Percentiles rank a stretch among this genome's conserved stretches.
phyloP scores from a whole-genome alignment of 2,113 vertebrate genomes.

The Hypomesus transpacificus region DNA sequence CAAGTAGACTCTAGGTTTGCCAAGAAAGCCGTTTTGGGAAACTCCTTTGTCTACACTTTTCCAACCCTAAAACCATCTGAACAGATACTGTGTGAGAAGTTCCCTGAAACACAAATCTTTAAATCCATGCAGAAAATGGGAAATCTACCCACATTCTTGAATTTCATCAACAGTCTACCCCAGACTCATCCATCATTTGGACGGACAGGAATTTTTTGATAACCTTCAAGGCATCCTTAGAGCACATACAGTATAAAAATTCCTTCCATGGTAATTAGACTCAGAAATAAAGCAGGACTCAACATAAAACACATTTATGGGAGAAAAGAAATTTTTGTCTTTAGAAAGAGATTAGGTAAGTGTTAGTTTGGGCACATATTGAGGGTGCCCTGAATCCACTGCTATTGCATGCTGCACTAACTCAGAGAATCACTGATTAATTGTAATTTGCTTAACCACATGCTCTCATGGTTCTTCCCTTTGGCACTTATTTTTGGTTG shows the following conservation, averaged over 20 bases:
- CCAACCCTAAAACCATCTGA: not conserved
- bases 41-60: not conserved
- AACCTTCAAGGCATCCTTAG: no score
- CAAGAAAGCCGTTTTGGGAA: not conserved
- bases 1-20: not conserved
- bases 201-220: no score
- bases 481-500: no score
- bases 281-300: not conserved
- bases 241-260: no score
- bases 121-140: conserved; percentile 10
- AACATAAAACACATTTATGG: conserved; percentile 20
- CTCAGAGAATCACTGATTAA: not conserved
- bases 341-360: conserved; percentile 19
- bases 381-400: not conserved
- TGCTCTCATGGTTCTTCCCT: no score
- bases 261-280: no score
- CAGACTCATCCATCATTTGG: no score
- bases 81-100: conserved; percentile 2
- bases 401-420: not conserved
- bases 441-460: no score
- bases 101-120: conserved; percentile 47
- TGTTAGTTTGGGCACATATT: not conserved
- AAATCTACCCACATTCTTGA: conserved; percentile 1
- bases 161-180: conserved; percentile 10
- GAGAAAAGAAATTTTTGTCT: conserved; percentile 19